phyloP scores from a whole-genome alignment of 2,113 vertebrate species.

The Sceloporus undulatus region DNA sequence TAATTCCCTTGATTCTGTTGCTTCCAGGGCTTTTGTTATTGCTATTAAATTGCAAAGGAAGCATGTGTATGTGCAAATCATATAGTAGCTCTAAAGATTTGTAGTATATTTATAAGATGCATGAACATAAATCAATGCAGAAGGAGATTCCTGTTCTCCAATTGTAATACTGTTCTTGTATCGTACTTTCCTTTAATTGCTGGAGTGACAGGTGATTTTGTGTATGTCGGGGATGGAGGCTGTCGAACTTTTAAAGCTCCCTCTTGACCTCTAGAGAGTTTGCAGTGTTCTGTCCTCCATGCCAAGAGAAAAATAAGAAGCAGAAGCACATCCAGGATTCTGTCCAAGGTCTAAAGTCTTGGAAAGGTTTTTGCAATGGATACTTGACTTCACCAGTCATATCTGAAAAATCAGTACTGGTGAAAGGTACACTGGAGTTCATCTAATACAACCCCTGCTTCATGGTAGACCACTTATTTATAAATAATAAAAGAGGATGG shows the following conservation, averaged over 20 bases:
- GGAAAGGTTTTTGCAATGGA: not conserved
- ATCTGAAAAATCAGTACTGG: not conserved
- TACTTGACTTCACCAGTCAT: not conserved
- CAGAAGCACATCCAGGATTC: not conserved
- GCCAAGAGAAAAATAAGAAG: not conserved
- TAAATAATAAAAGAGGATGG: too few relatives aligned
- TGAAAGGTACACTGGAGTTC: not conserved
- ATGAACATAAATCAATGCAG: not conserved
- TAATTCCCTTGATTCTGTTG: constrained; percentile 90
- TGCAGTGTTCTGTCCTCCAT: not conserved
- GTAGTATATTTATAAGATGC: constrained; percentile 1
- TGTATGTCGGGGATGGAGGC: constrained; percentile 38
- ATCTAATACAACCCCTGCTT: not conserved
- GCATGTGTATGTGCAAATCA: constrained; percentile 62
- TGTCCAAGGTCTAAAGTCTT: too few relatives aligned
- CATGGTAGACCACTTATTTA: not conserved
- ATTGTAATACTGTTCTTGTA: constrained; percentile 26
- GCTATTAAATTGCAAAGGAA: constrained; percentile 83
- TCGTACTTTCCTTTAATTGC: constrained; percentile 25
- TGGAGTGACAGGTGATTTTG: constrained; percentile 31
- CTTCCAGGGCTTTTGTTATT: constrained; percentile 81
- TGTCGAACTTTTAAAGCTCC: not conserved
- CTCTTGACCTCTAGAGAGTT: not conserved
- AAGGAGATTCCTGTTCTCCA: constrained; percentile 44
- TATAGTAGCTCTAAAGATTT: constrained; percentile 41